Evolutionary conservation across 2,113 vertebrate genomes (phyloP).

Genomic region (Carassius carassius): DNA sequence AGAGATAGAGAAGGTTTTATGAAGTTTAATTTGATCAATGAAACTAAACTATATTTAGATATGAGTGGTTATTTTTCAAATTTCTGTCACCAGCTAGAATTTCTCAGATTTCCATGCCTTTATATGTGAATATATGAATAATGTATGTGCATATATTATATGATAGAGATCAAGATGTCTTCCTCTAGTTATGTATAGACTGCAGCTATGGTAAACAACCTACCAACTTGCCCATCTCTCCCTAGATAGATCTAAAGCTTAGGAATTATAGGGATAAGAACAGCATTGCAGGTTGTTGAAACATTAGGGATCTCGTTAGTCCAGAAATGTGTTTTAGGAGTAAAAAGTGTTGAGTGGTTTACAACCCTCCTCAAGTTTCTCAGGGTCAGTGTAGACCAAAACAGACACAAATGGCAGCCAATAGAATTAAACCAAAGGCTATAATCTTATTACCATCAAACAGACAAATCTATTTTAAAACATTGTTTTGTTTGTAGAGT

Average conservation of each 20-base stretch:
- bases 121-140: conserved; percentile 1
- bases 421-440: conserved; percentile 50
- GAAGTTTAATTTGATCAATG: neutral
- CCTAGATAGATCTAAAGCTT: conserved; percentile 27
- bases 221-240: conserved; percentile 12
- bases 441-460: conserved; percentile 64
- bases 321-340: conserved; percentile 1
- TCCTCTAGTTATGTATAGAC: conserved; percentile 4
- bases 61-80: neutral
- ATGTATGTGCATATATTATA: neutral
- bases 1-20: too few species aligned
- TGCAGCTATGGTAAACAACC: conserved; percentile 30
- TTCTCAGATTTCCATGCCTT: neutral
- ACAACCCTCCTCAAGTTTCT: conserved; percentile 36
- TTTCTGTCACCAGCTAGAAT: neutral
- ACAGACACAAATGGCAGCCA: conserved; percentile 46
- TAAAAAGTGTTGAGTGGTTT: conserved; percentile 38
- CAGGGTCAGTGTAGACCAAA: conserved; percentile 36
- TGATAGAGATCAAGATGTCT: neutral
- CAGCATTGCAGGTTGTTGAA: conserved; percentile 17
- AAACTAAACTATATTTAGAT: neutral
- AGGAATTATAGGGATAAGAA: conserved; percentile 6
- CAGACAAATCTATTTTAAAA: conserved; percentile 65
- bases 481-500: conserved; percentile 6
- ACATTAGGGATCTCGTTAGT: conserved; percentile 3